Evolutionary conservation across 2,113 vertebrate genomes (phyloP), one percentile per base, ranked within the genome.

Genomic region (Ammospiza nelsoni): DNA sequence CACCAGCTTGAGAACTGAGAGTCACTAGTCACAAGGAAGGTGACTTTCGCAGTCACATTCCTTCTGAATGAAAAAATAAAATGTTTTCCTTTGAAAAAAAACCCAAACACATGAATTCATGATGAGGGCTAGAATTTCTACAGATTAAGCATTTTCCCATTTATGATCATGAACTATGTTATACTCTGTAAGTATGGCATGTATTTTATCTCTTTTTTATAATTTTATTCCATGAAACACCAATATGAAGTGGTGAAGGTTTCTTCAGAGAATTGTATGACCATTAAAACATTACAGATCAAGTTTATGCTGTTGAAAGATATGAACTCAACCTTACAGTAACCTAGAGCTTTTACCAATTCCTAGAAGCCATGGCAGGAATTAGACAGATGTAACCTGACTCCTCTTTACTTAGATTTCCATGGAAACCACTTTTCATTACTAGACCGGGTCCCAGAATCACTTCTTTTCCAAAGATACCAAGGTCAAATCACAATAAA

Each of bases 361-460:
- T 87, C 79, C 79, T 94, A 81, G 61, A 90, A 95, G 80, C 79
- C 83, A 89, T 61, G 85, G 63, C 21, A 95, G 63, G 77, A 91
- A 92, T 96, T 91, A 96, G 74, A 87, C 31, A 89, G 49, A 93
- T 39, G 29, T 71, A 95, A 95, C 74, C 57, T 84, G 46, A 87
- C 57, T 95, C 55, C 19, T 81, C 25, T 94, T 92, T 87, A 71
- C 89, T 71, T 93, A 78, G 27, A 96, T 96, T 95, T 96, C 83
- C 63, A 85, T 95, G 80, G 87, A 96, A 97, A 93, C 67, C 21
- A 73, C 35, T 92, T 96, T 84, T 87, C 35, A 49, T 80, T 95
- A 76, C n/a, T 79, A 93, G 67, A 77, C 14, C 44, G 41, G 66
- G 48, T 89, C 55, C 22, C 23, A 86, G 39, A 76, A 48, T 90